phyloP scores from a whole-genome alignment of 1,140 invertebrate genomes.

The Drosophila kepulauana region DNA sequence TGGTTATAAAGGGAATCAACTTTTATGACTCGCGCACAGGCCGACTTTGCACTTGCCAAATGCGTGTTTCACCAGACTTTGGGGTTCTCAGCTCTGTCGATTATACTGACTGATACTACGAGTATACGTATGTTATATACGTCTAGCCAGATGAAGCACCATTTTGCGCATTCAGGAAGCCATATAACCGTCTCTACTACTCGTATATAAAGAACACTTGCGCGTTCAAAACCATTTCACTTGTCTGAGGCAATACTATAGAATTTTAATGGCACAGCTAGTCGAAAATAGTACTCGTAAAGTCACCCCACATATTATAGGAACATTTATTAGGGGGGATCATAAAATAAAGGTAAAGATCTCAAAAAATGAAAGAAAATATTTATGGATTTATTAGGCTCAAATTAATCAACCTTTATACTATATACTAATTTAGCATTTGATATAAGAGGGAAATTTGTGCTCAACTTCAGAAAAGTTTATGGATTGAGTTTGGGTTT shows the following conservation, averaged over 20 bases:
- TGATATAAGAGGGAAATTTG: background rate
- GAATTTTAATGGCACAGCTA: background rate
- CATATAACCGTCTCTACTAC: constrained; percentile 20
- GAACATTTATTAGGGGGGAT: constrained; percentile 9
- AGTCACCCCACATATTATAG: background rate
- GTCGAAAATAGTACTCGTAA: background rate
- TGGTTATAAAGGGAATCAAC: constrained; percentile 51
- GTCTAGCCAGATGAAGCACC: constrained; percentile 14
- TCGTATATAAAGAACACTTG: background rate
- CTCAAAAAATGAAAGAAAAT: background rate
- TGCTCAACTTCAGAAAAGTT: background rate
- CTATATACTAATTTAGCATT: background rate
- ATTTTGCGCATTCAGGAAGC: constrained; percentile 34
- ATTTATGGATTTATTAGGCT: constrained; percentile 17
- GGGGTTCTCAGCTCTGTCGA: constrained; percentile 20
- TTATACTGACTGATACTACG: constrained; percentile 27
- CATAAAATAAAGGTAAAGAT: constrained; percentile 23
- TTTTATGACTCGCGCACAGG: constrained; percentile 41
- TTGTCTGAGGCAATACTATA: background rate
- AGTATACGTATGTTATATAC: background rate
- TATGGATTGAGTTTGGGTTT: background rate
- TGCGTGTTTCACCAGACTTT: constrained; percentile 45
- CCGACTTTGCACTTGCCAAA: constrained; percentile 57
- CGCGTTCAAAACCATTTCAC: background rate
- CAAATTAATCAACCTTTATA: background rate